Base-by-base conservation (phyloP, 2,113 vertebrate species). In the Cichladusa arquata region DNA sequence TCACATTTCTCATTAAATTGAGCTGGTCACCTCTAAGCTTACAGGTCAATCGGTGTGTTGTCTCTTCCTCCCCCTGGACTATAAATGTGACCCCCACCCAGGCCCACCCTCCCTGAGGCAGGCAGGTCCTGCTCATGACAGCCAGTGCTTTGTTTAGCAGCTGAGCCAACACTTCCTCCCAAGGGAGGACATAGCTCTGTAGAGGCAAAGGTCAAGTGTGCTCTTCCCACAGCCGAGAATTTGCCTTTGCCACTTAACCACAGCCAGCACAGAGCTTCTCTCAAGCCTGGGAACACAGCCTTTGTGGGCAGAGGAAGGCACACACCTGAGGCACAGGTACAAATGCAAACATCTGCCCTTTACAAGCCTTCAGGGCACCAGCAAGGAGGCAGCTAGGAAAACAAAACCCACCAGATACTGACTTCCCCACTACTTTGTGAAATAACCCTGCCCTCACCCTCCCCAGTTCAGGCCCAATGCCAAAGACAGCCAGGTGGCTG, bases 201-300 rank as follows among this genome's bases (percentile, higher is more conserved):
- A 34, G 85, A 92, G 86, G 93, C 86, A 97, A 67, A 95, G 97
- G 96, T 97, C 96, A 97, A 96, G 91, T 77, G 70, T 82, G 91
- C 61, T 96, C 91, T 97, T 97, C 97, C 94, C 95, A 96, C 96
- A 96, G 81, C 74, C 9, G 6, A 93, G 73, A 78, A 91, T 62
- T 38, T 31, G 79, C 51, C 54, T 92, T 96, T 67, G 53, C 87
- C 93, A 89, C 89, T 90, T 97, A 95, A 92, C 82, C 77, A 16
- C 66, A 76, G 72, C 62, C 87, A 73, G 87, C 62, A 23, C 50
- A 88, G 81, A 81, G 51, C 47, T 81, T 64, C 47, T 94, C 51
- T 54, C 0, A 2, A 66, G 58, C 24, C 33, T 3, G 10, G 38
- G 57, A 89, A 18, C 2, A 1, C 25, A 69, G 70, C 11, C 24